A percentile compares a stretch with the other conserved stretches of the same genome.
These are phyloP conservation scores for Pseudopleuronectes americanus DNA, from an alignment of 2,797 vertebrate species.

Conservation along the genomic window DNA sequence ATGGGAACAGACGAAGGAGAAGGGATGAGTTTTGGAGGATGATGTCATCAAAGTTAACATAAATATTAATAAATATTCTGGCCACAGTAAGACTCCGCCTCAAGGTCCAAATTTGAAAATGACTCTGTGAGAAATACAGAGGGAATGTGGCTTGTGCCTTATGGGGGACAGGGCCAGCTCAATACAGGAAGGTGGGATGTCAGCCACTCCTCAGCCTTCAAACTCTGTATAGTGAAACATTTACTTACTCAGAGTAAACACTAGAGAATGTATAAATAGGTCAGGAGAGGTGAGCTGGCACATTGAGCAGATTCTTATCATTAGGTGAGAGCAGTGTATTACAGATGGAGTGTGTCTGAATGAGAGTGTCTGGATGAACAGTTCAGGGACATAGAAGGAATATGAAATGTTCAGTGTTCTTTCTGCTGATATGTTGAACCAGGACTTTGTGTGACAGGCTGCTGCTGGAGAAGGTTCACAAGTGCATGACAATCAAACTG, in stretches of 20 bases:
- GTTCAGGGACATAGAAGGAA: neutral
- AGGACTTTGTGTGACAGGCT: no score
- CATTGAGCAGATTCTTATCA: neutral
- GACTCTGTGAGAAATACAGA: neutral
- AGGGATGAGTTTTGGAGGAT: neutral
- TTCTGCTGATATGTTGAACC: neutral
- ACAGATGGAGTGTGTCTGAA: neutral
- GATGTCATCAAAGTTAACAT: neutral
- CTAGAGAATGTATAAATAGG: conserved; percentile 23
- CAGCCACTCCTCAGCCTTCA: conserved; percentile 7
- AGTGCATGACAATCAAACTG: no score
- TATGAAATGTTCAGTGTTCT: neutral
- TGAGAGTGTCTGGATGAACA: neutral
- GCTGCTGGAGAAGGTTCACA: no score
- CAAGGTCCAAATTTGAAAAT: neutral
- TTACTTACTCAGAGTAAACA: conserved; percentile 12
- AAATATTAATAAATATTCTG: no score
- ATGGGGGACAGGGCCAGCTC: conserved; percentile 19
- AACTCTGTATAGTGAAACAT: conserved; percentile 4
- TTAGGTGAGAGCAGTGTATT: neutral
- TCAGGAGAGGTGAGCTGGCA: neutral
- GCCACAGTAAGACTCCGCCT: neutral
- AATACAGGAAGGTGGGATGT: conserved; percentile 26
- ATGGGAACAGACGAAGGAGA: conserved; percentile 3
- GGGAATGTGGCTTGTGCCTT: conserved; percentile 13